These are phyloP conservation scores for Mimas tiliae DNA, from an alignment of 2,888 invertebrate genomes.

Conservation along the genomic window DNA sequence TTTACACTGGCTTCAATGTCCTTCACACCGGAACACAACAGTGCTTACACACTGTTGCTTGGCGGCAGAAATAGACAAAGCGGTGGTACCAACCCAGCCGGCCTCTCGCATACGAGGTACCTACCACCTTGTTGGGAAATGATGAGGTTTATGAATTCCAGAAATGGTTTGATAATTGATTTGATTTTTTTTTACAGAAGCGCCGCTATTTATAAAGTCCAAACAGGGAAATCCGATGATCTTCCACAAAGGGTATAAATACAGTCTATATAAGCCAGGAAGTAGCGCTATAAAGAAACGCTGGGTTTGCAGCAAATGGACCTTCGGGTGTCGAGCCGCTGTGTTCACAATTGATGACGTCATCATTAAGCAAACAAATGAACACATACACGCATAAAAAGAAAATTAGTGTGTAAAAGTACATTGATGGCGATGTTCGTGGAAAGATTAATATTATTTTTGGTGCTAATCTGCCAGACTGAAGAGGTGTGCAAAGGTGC, in stretches of 20 bases:
- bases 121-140: background rate
- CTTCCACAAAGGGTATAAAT: slow-evolving; percentile 43
- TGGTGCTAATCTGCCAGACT: no score
- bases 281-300: slow-evolving; percentile 32
- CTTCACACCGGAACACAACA: no score
- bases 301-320: slow-evolving; percentile 46
- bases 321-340: slow-evolving; percentile 46
- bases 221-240: slow-evolving; percentile 51
- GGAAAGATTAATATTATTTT: no score
- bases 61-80: no score
- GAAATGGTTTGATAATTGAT: background rate
- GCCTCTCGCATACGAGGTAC: no score
- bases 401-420: no score
- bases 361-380: slow-evolving; percentile 38
- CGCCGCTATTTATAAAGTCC: slow-evolving; percentile 45
- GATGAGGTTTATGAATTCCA: background rate
- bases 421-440: no score
- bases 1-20: no score
- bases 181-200: slow-evolving; percentile 31
- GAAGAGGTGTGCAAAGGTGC: no score
- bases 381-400: slow-evolving; percentile 11
- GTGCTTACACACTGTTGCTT: no score
- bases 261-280: slow-evolving; percentile 35
- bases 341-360: slow-evolving; percentile 45
- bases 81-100: no score